Evolutionary conservation across 2,797 vertebrate species (phyloP).

Genomic region (Chromobotia macracanthus): DNA sequence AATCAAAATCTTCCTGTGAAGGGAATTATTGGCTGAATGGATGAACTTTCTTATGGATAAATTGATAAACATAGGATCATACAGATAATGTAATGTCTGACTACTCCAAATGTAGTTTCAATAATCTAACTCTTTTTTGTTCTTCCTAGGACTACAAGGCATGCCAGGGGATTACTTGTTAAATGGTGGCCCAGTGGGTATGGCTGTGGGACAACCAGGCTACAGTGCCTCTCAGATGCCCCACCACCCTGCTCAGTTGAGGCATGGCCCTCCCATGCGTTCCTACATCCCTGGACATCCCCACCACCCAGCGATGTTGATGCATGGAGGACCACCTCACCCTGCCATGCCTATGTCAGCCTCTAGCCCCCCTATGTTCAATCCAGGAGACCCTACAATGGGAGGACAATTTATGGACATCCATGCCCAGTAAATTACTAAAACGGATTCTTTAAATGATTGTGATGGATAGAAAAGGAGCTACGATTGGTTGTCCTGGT

Average conservation of each 20-base stretch:
- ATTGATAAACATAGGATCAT: background rate
- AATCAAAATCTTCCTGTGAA: background rate
- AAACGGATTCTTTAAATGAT: slow-evolving; percentile 77
- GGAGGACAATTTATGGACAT: slow-evolving; percentile 89
- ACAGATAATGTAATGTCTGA: slow-evolving; percentile 2
- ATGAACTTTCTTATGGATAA: background rate
- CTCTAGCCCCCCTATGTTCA: slow-evolving; percentile 84
- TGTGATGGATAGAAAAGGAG: slow-evolving; percentile 69
- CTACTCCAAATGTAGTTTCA: slow-evolving; percentile 21
- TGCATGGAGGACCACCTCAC: slow-evolving; percentile 88
- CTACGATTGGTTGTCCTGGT: slow-evolving; percentile 69
- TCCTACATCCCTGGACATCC: slow-evolving; percentile 88
- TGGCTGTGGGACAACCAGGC: slow-evolving; percentile 86
- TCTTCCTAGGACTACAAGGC: slow-evolving; percentile 86
- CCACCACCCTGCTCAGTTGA: slow-evolving; percentile 85
- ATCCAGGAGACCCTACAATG: slow-evolving; percentile 83
- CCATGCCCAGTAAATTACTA: slow-evolving; percentile 83
- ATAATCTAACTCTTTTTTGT: slow-evolving; percentile 48
- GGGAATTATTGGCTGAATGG: background rate
- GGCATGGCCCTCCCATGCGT: slow-evolving; percentile 86
- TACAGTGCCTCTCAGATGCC: slow-evolving; percentile 84
- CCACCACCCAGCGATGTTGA: slow-evolving; percentile 87
- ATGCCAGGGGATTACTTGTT: slow-evolving; percentile 90
- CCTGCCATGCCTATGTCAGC: slow-evolving; percentile 88
- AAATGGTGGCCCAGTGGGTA: slow-evolving; percentile 87